Evolutionary conservation across 2,888 invertebrate species (phyloP), one percentile per base, ranked within the genome.

Genomic region (Masnerella sp.): DNA sequence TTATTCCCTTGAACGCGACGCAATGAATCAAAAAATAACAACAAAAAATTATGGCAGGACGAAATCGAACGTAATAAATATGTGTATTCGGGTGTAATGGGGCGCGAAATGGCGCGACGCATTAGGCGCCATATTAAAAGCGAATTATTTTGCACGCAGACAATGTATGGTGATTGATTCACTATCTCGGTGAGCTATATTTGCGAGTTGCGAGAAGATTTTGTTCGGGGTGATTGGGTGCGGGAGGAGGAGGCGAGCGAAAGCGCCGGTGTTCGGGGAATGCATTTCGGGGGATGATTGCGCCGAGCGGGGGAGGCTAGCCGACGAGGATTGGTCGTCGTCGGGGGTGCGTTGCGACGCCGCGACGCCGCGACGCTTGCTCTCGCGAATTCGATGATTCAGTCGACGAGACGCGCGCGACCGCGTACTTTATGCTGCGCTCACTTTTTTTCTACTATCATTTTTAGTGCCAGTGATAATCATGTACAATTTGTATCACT

Each of bases 341-440:
- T 51, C 36, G 74, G 74, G 74, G 72, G 68, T 73, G 76, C 62
- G 71, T 75, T 74, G 77, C 76, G 77, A 74, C 74, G 79, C 56
- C 59, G 72, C 65, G 70, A 45, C 65, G 69, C 56, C 7, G 2
- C n/a, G 32, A 32, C 32, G 36, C 12, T 36, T 8, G 11, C 42
- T 42, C 42, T 42, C 22, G 20, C 42, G 75, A 78, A 78, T 81
- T 80, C 79, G 75, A 71, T 77, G 74, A 76, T 71, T 82, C 83
- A 84, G 84, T 84, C 83, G 82, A 81, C 81, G 83, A 81, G 70
- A 61, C 75, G 83, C 82, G 81, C 76, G 62, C 75, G 64, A 64
- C 72, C 70, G 77, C 58, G 56, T 70, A 71, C 70, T n/a, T n/a
- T n/a, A n/a, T n/a, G 64, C 52, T 28, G 40, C 45, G 43, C 36